Conservation (phyloP, 2,797 vertebrate genomes). For the Sebastes goodei region DNA sequence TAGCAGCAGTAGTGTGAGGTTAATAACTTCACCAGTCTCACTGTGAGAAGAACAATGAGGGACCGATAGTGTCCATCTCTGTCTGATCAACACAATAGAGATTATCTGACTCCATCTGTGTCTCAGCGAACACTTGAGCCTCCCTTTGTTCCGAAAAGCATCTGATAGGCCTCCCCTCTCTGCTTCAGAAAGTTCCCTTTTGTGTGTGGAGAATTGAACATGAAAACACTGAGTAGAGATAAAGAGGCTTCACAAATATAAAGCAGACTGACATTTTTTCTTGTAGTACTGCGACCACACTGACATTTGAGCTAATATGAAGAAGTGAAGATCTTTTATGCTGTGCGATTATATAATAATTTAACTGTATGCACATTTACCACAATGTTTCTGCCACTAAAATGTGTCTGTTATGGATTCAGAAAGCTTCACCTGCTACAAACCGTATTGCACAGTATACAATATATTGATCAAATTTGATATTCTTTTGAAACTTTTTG, state of each 20-base stretch:
- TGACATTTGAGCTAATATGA: slow-evolving; percentile 3
- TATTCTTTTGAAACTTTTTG: too few relatives aligned
- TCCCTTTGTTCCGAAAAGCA: slow-evolving; percentile 22
- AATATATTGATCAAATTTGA: background rate
- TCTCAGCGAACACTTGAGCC: slow-evolving; percentile 12
- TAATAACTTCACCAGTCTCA: background rate
- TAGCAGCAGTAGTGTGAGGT: background rate
- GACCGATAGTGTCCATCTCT: slow-evolving; percentile 1
- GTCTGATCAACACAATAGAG: slow-evolving; percentile 16
- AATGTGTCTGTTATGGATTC: background rate
- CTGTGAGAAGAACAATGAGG: background rate
- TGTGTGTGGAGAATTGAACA: slow-evolving; percentile 15
- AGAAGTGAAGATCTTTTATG: background rate
- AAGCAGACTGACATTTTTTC: slow-evolving; percentile 15
- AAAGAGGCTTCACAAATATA: background rate
- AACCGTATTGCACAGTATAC: background rate
- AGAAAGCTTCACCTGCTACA: background rate
- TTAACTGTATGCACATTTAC: background rate
- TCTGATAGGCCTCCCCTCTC: background rate
- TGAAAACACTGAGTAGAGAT: slow-evolving; percentile 1
- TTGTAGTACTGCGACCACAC: background rate
- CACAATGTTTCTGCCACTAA: background rate
- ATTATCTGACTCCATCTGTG: slow-evolving; percentile 25
- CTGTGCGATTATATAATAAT: background rate
- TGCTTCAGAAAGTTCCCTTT: background rate